Base-by-base conservation (phyloP, 1,140 invertebrate genomes). In the Cotesia glomerata region DNA sequence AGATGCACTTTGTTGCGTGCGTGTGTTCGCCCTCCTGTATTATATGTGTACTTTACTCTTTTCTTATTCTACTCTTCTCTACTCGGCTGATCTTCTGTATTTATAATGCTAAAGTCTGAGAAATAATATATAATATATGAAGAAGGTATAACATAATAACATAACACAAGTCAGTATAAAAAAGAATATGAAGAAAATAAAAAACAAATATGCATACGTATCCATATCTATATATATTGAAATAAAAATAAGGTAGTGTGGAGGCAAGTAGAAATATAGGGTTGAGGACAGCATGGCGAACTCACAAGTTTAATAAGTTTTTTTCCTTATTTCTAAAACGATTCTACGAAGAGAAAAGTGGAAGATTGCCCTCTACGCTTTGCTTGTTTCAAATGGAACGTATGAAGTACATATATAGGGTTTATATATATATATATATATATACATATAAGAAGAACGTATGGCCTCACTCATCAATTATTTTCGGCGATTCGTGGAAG, bases 271-370 rank as follows among this genome's bases (percentile, higher is more conserved):
- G 59, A 13, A 32, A 13, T 51, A 52, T 62, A 66, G 61, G 58
- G 68, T 32, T 13, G 32, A 39, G 69, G 39, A 45, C 39, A 45
- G 39, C 39, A 45, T 45, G 39, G 39, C 39, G 39, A 45, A 45
- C 39, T 45, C 39, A 4, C 5, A 11, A 56, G 51, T 32, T 26
- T 59, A 34, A 5, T 36, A 45, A 7, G 18, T 69, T 59, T 52
- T 75, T 67, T 69, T 69, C 13, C 32, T 76, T 62, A 39, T 39
- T 59, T 58, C 35, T 65, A 74, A 76, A 76, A 76, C 74, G 78
- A 76, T 80, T 80, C 78, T 74, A 61, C 75, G 78, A 79, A 78
- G 74, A 76, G 75, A 78, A 79, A 80, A 79, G 74, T 79, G 74
- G 69, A 80, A 78, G 75, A 79, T 80, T 78, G 73, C 66, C 73